These are phyloP conservation scores for Ceriagrion tenellum DNA, from an alignment of 2,888 invertebrate species.

Conservation along the genomic window DNA sequence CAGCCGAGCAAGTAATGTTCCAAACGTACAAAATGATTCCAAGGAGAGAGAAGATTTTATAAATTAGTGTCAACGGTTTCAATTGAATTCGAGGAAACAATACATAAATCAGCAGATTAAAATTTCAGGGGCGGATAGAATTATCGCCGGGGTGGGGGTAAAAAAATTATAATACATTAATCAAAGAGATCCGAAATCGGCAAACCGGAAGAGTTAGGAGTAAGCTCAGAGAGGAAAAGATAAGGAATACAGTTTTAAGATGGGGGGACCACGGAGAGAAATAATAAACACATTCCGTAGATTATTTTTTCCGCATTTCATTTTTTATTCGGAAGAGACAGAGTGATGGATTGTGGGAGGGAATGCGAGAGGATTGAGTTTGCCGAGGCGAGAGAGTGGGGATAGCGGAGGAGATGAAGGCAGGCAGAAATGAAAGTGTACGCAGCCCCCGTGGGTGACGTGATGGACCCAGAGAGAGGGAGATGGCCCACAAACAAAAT, in stretches of 20 bases:
- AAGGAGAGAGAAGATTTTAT: no score
- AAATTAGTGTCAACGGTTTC: no score
- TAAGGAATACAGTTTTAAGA: background rate
- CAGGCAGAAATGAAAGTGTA: conserved; percentile 12
- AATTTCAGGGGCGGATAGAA: background rate
- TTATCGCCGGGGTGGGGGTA: no score
- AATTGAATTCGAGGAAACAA: no score
- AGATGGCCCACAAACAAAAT: background rate
- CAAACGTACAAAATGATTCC: background rate
- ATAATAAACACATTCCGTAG: background rate
- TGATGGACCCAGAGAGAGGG: background rate
- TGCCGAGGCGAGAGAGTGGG: background rate
- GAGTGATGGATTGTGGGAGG: background rate
- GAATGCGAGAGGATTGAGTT: conserved; percentile 25
- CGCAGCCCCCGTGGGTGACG: background rate
- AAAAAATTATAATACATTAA: background rate
- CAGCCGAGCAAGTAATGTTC: background rate
- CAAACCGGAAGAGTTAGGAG: background rate
- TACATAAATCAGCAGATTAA: background rate
- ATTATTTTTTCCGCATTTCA: no score
- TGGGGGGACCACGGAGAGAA: background rate
- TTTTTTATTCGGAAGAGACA: background rate
- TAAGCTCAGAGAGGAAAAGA: background rate
- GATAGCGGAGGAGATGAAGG: background rate
- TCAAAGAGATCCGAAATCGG: background rate